Conservation (phyloP, 2,113 vertebrate genomes). For the Ophthalmotilapia sp. region DNA sequence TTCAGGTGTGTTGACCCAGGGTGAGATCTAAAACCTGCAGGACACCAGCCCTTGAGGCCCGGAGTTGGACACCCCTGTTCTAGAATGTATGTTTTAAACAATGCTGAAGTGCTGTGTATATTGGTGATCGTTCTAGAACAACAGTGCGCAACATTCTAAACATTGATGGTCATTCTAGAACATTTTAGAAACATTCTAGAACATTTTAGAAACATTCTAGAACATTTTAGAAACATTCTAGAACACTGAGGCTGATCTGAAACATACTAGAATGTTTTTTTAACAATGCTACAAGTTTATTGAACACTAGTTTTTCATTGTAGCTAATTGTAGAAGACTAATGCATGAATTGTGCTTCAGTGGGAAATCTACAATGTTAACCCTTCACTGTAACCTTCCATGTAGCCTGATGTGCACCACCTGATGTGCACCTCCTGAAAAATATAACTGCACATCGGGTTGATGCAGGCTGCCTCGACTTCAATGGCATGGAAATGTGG, state of each 20-base stretch:
- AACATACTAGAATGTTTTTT: background rate
- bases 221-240: background rate
- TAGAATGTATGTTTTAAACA: background rate
- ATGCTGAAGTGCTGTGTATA: background rate
- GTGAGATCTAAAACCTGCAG: background rate
- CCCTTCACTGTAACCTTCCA: background rate
- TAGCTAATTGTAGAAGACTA: background rate
- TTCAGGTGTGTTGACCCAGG: background rate
- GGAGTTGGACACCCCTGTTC: background rate
- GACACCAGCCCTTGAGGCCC: background rate
- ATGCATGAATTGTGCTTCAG: background rate
- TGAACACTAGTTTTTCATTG: background rate
- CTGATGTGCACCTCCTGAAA: background rate
- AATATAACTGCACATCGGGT: rapidly evolving
- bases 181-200: background rate
- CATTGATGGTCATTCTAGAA: background rate
- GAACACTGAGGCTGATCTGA: background rate
- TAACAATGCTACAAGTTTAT: background rate
- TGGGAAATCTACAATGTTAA: background rate
- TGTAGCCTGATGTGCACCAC: background rate
- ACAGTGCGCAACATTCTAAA: background rate
- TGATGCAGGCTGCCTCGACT: background rate
- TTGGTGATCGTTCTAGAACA: background rate
- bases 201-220: background rate
- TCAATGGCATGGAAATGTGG: background rate